Percentiles rank a stretch among this genome's conserved stretches.
Evolutionary conservation across 30 jellyfish, hydroid and myxozoan genomes (phyloP).

Genomic region (Cassiopea xamachana): DNA sequence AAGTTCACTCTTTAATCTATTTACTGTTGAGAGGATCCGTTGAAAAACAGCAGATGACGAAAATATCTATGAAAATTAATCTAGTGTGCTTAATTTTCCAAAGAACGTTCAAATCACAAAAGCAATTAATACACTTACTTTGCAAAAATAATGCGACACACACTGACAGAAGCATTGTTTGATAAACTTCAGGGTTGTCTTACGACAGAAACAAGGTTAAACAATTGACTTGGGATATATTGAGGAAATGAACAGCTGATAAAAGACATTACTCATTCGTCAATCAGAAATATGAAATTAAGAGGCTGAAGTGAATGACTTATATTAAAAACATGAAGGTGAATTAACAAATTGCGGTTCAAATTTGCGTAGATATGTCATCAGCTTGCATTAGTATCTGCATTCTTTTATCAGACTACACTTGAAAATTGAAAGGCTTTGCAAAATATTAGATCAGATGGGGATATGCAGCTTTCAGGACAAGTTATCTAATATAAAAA

Average conservation of each 20-base stretch:
- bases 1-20: neutral
- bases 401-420: neutral
- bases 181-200: neutral
- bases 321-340: neutral
- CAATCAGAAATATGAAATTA: neutral
- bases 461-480: neutral
- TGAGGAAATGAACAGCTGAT: neutral
- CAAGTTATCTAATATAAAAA: neutral
- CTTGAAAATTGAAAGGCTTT: neutral
- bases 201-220: neutral
- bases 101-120: neutral
- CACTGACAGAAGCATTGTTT: neutral
- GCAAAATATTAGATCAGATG: conserved; percentile 3
- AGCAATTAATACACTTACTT: neutral
- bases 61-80: neutral
- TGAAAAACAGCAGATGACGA: neutral
- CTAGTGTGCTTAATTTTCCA: neutral
- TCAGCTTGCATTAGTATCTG: neutral
- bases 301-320: neutral
- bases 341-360: neutral
- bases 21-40: neutral
- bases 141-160: neutral
- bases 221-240: neutral
- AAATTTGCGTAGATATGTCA: neutral
- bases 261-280: neutral